A percentile compares a stretch with the other conserved stretches of the same genome.
Conservation (phyloP, 2,888 invertebrate genomes). For the Apoda limacodes region DNA sequence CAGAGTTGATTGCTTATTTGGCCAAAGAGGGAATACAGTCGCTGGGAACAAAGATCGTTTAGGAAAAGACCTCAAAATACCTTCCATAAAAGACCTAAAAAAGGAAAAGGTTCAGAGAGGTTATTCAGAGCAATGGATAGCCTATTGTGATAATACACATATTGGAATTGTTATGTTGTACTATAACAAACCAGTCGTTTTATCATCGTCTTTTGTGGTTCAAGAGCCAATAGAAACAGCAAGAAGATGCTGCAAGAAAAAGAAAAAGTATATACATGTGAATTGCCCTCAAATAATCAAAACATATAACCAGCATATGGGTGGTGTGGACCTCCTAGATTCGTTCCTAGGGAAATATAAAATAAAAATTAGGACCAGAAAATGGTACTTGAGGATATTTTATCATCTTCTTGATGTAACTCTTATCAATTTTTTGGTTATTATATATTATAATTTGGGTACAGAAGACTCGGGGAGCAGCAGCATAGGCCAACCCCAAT, state of each 20-base stretch:
- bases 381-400: no score
- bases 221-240: constrained; percentile 10
- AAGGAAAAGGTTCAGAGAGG: constrained; percentile 8
- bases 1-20: constrained; percentile 14
- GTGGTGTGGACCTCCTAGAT: no score
- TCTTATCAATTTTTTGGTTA: constrained; percentile 14
- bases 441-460: no score
- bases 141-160: constrained; percentile 3
- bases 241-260: constrained; percentile 16
- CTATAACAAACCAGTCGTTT: constrained; percentile 17
- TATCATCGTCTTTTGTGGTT: constrained; percentile 18
- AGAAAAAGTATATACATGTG: constrained; percentile 15
- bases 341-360: no score
- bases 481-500: constrained; percentile 5
- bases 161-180: constrained; percentile 13
- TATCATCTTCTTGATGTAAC: no score
- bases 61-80: constrained; percentile 15
- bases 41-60: constrained; percentile 13
- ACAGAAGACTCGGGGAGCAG: constrained; percentile 12
- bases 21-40: constrained; percentile 14
- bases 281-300: no score
- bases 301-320: no score
- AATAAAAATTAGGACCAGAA: no score
- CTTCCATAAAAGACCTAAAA: constrained; percentile 15
- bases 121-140: constrained; percentile 17